Evolutionary conservation across 2,888 invertebrate genomes (phyloP), one percentile per base, ranked within the genome.

Genomic region (Empis stercorea): DNA sequence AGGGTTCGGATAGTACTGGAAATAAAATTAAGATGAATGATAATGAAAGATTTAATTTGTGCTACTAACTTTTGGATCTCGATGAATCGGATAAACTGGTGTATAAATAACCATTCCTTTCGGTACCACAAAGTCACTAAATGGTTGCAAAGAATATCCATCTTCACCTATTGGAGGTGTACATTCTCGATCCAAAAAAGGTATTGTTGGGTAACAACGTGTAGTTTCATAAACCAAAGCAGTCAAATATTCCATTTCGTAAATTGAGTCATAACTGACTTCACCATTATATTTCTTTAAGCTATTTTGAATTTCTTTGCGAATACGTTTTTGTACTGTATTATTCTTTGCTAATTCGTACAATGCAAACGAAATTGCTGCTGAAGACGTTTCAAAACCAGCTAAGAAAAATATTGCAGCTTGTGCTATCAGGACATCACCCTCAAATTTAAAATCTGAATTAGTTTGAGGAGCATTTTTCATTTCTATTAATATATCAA

Each of bases 401-500:
- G 68, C 69, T 3, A 66, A 62, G 44, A 69, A 69, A 46, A 69
- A 69, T 10, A 67, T 54, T 7, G 64, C 66, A 0, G 69, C 68
- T 48, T 69, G 69, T 0, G 68, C 68, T 10, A 67, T 59, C 16
- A 68, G 49, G 3, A 66, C 54, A 27, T 68, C 68, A 9, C 64
- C 66, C 15, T 66, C 63, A 43, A 66, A 54, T n/a, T 20, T 40
- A 5, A 51, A 16, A 10, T 46, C 34, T 5, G 63, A 0, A 58
- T 53, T 10, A 58, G 55, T 15, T 52, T 48, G n/a, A 2, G 54
- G 51, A n/a, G 53, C 44, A 32, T 63, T 57, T 48, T 63, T 69
- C 23, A 73, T 57, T 30, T 73, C 68, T 30, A 74, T 63, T n/a
- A 76, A 58, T 14, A 72, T 60, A 52, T 75, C 74, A 23, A 76